A percentile compares a stretch with the other conserved stretches of the same genome.
Evolutionary conservation across 2,888 invertebrate species (phyloP).

Genomic region (Portevinia maculata): DNA sequence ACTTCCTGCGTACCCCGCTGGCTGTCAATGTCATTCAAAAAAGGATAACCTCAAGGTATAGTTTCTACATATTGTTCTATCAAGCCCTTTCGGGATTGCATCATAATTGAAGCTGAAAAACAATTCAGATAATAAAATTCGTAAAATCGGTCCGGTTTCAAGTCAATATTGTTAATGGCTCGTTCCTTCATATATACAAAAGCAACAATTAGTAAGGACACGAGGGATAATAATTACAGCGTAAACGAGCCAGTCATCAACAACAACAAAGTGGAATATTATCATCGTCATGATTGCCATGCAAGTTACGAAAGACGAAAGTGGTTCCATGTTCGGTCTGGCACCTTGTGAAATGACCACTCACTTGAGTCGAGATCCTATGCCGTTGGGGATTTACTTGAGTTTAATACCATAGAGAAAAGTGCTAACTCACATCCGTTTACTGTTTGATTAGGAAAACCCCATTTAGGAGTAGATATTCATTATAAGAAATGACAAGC

Average conservation of each 20-base stretch:
- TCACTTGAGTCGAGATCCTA: slow-evolving; percentile 23
- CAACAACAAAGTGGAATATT: slow-evolving; percentile 11
- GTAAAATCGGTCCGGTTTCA: too few species aligned
- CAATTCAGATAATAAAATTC: too few species aligned
- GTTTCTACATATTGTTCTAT: too few species aligned
- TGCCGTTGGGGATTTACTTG: slow-evolving; percentile 8
- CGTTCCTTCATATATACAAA: too few species aligned
- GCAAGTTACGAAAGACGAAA: slow-evolving; percentile 39
- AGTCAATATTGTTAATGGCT: too few species aligned
- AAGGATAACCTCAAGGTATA: too few species aligned
- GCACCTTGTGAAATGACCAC: slow-evolving; percentile 19
- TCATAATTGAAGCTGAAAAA: too few species aligned
- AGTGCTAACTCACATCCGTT: slow-evolving; percentile 43
- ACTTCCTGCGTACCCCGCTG: too few species aligned
- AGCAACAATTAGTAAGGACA: slow-evolving; percentile 1
- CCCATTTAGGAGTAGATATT: slow-evolving; percentile 5
- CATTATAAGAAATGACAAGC: slow-evolving; percentile 43
- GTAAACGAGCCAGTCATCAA: slow-evolving; percentile 21
- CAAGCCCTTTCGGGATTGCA: too few species aligned
- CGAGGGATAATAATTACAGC: slow-evolving; percentile 16
- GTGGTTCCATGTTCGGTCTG: neutral
- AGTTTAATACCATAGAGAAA: slow-evolving; percentile 1
- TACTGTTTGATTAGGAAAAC: slow-evolving; percentile 5
- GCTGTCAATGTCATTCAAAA: too few species aligned
- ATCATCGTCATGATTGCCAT: slow-evolving; percentile 24